Evolutionary conservation across 2,113 vertebrate species (phyloP).

Genomic region (Hippotragus niger): DNA sequence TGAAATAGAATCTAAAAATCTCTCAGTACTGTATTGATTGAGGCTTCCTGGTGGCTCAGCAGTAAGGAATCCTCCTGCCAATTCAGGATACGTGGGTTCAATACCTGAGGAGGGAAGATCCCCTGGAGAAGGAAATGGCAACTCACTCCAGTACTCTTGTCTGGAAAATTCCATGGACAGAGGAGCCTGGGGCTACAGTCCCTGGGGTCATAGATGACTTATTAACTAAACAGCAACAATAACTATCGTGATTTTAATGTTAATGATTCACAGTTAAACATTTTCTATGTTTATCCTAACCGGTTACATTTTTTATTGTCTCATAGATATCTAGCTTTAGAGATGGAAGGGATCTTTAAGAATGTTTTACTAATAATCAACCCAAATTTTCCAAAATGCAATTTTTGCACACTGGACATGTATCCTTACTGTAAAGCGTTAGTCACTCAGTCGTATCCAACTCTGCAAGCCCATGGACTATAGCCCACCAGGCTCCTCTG

Average conservation of each 20-base stretch:
- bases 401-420: neutral
- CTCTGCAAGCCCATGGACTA: neutral
- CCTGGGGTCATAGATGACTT: neutral
- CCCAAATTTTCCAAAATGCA: neutral
- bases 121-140: neutral
- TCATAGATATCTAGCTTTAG: neutral
- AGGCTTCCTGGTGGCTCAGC: neutral
- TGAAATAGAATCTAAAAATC: neutral
- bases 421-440: neutral
- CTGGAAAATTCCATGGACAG: neutral
- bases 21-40: neutral
- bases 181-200: neutral
- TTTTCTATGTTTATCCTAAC: neutral
- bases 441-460: neutral
- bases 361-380: neutral
- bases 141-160: neutral
- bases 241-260: neutral
- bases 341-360: neutral
- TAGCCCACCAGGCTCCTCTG: neutral
- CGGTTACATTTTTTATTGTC: neutral
- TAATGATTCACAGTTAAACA: neutral
- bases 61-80: neutral
- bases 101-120: neutral
- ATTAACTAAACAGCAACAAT: neutral
- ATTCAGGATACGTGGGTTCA: neutral